phyloP scores from a whole-genome alignment of 1,140 invertebrate genomes.

The Drosophila nebulosa region DNA sequence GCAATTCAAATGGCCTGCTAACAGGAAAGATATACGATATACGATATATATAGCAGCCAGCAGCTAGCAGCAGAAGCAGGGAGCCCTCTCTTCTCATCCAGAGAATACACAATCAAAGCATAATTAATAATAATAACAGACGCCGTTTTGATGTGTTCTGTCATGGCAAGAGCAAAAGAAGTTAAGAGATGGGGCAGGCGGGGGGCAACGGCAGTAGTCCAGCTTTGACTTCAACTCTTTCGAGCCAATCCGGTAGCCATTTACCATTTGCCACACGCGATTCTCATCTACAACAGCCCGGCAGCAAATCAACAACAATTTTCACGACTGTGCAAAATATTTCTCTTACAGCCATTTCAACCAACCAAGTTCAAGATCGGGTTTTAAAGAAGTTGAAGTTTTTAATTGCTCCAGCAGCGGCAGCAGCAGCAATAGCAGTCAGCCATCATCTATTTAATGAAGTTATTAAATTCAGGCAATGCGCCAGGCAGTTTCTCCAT shows the following conservation, averaged over 20 bases:
- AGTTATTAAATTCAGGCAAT: slow-evolving; percentile 75
- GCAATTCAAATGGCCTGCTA: slow-evolving; percentile 69
- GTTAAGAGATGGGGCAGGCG: neutral
- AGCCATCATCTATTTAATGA: slow-evolving; percentile 46
- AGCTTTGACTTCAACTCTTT: neutral
- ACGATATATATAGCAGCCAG: too few species aligned
- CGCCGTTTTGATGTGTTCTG: slow-evolving; percentile 67
- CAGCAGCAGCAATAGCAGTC: neutral
- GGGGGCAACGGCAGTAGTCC: too few species aligned
- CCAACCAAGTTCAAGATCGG: slow-evolving; percentile 13
- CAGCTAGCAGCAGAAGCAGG: too few species aligned
- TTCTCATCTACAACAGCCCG: slow-evolving; percentile 8
- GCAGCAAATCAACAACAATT: slow-evolving; percentile 37
- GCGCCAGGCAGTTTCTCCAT: slow-evolving; percentile 59
- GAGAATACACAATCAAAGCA: slow-evolving; percentile 71
- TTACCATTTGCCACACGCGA: slow-evolving; percentile 56
- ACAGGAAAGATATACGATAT: slow-evolving; percentile 36
- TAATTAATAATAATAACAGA: slow-evolving; percentile 79
- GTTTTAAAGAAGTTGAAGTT: slow-evolving; percentile 32
- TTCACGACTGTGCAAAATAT: slow-evolving; percentile 22
- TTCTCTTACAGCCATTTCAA: slow-evolving; percentile 32
- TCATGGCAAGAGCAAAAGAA: slow-evolving; percentile 40
- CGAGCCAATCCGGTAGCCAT: slow-evolving; percentile 58
- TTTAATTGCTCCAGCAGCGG: slow-evolving; percentile 54
- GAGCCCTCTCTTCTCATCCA: neutral